Base-by-base conservation (phyloP, 1,140 invertebrate species). In the Tetraneura akinire region DNA sequence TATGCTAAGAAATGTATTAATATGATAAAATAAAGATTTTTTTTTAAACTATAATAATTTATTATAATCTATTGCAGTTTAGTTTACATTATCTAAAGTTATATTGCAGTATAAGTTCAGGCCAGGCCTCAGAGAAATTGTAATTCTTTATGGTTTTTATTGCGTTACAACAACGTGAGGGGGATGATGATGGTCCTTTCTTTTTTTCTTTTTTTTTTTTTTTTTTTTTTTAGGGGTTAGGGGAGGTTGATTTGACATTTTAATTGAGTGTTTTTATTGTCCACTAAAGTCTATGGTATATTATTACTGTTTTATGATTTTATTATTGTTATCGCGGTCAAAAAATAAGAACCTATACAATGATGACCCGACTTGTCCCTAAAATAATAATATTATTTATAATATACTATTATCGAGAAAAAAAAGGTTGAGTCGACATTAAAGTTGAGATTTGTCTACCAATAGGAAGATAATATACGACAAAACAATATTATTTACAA, bases 251-350 rank as follows among this genome's bases (percentile, higher is more conserved):
- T n/a, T 78, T 47, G 74, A 62, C 53, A 62, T 62, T 78, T 78
- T 78, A 78, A 78, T 78, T 78, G 74, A 62, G 55, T 78, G 4
- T 78, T 78, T 78, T 78, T 78, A 78, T 78, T 78, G 74, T 45
- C 74, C 74, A 78, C 53, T 76, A 60, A 42, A 76, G 32, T 76
- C 32, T 18, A 21, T 4, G 74, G 16, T 26, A 45, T 60, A 62
- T 45, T 78, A 78, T 78, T 62, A 78, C 13, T 29, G 55, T 78
- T 78, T 78, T 78, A 78, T 78, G 74, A 45, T 78, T 78, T 78
- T 78, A 78, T 78, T 60, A 55, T 78, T 47, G 37, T 78, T 53
- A 74, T 74, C 29, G 26, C 18, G 37, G 37, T 60, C 42, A 42
- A 76, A 76, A 62, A 57, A 76, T 13, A 42, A 37, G 42, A 42